Base-by-base conservation (phyloP, 1,140 invertebrate species). In the Drosophila chauvacae region DNA sequence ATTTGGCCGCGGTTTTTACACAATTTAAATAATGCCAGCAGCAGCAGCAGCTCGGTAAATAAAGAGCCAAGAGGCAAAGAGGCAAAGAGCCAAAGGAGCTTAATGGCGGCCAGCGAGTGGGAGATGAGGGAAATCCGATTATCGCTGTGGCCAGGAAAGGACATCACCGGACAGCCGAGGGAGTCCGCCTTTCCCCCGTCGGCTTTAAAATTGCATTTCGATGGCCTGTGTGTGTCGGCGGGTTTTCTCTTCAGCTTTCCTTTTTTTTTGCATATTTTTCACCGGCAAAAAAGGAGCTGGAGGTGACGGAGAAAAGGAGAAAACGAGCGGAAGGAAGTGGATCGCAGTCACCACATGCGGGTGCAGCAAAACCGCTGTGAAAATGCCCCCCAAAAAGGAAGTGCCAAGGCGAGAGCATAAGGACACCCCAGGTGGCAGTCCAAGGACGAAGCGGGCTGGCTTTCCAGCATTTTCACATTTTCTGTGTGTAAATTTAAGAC, bases 201-300 rank as follows among this genome's bases (percentile, higher is more conserved):
- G 33, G 45, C 56, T 58, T 60, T 73, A 71, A 87, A 86, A 86
- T 88, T 83, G 84, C 70, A 88, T 88, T 87, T 88, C 70, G 72
- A 87, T 86, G 85, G 78, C 44, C 47, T 50, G 44, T 50, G 53
- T 65, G 69, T 33, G 60, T 45, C 23, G 64, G 79, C 50, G 47
- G 53, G 10, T 33, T 20, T 53, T 53, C 30, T 35, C 28, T 28
- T n/a, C 45, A 16, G 3, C 26, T n/a, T 7, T 37, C 35, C 9
- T n/a, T 30, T 50, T 51, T 50, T 51, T 30, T 76, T 48, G 56
- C 55, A 64, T 66, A 77, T 74, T 72, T 72, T 64, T 47, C 16
- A 26, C 20, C 7, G n/a, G 35, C 47, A 59, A 26, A 39, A 20
- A 9, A 57, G 23, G 11, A 48, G 44, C 13, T 23, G 62, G 14